Percentiles rank a stretch among this genome's conserved stretches.
Evolutionary conservation across 23 tunicate genomes (phyloP).

Genomic region (Styela clava): DNA sequence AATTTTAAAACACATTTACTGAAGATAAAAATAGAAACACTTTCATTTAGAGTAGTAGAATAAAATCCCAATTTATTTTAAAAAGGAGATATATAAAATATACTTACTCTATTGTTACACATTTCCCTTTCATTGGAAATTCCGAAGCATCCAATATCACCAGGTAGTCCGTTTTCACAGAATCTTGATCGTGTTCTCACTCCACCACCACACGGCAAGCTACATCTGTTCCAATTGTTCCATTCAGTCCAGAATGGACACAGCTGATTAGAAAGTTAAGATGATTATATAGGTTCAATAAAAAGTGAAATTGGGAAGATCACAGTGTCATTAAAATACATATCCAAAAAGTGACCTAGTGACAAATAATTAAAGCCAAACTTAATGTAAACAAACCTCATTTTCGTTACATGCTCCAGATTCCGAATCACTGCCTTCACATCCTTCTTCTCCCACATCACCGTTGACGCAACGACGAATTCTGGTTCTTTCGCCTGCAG

Average conservation of each 20-base stretch:
- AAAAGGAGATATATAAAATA: too few relatives aligned
- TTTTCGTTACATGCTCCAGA: neutral
- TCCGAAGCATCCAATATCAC: constrained; percentile 54
- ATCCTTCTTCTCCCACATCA: constrained; percentile 54
- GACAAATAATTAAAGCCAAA: neutral
- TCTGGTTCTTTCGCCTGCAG: constrained; percentile 38
- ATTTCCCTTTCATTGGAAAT: constrained; percentile 18
- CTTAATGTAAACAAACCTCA: neutral
- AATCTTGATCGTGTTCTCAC: constrained; percentile 9
- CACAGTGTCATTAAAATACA: neutral
- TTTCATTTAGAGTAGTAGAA: too few relatives aligned
- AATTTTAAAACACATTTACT: too few relatives aligned
- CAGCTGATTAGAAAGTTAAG: neutral
- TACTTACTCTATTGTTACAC: constrained; percentile 22
- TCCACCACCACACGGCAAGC: constrained; percentile 47
- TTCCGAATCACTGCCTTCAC: constrained; percentile 20
- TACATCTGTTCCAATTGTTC: constrained; percentile 45
- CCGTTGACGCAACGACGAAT: constrained; percentile 54
- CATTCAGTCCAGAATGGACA: constrained; percentile 37
- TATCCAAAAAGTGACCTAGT: neutral
- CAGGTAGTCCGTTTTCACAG: constrained; percentile 45
- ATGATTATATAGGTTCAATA: neutral
- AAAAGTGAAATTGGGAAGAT: too few relatives aligned
- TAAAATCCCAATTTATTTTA: too few relatives aligned
- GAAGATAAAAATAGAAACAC: too few relatives aligned